These are phyloP conservation scores for Oryctes rhinoceros DNA, from an alignment of 1,140 invertebrate species.

Conservation along the genomic window DNA sequence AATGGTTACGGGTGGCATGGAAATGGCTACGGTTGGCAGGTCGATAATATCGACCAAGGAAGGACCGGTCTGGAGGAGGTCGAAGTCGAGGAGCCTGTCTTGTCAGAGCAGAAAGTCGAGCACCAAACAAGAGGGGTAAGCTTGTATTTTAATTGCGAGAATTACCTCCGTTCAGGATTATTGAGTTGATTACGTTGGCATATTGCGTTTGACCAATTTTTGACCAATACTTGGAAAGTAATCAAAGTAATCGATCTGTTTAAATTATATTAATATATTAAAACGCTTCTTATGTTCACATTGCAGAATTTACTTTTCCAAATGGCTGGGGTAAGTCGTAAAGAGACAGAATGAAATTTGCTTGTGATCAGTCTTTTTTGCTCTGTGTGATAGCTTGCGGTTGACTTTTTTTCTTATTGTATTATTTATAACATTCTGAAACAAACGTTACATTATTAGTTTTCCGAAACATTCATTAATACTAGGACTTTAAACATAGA, in stretches of 20 bases:
- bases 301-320: not conserved
- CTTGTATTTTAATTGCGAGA: not conserved
- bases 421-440: no score
- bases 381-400: not conserved
- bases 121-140: constrained; percentile 55
- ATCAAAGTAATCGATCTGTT: no score
- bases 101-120: constrained; percentile 54
- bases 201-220: no score
- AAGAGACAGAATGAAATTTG: not conserved
- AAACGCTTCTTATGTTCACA: not conserved
- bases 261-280: not conserved
- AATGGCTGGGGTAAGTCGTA: not conserved
- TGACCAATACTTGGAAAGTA: no score
- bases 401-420: no score
- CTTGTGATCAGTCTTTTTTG: not conserved
- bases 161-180: no score
- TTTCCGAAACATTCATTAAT: no score
- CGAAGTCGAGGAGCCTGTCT: constrained; percentile 48
- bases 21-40: constrained; percentile 59
- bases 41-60: constrained; percentile 55
- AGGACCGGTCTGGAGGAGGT: constrained; percentile 49
- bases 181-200: no score
- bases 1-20: constrained; percentile 60
- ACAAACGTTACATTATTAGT: no score
- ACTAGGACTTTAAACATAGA: no score